These are phyloP conservation scores for Perdix hodgsoniae DNA, from an alignment of 2,797 vertebrate species.

Conservation along the genomic window DNA sequence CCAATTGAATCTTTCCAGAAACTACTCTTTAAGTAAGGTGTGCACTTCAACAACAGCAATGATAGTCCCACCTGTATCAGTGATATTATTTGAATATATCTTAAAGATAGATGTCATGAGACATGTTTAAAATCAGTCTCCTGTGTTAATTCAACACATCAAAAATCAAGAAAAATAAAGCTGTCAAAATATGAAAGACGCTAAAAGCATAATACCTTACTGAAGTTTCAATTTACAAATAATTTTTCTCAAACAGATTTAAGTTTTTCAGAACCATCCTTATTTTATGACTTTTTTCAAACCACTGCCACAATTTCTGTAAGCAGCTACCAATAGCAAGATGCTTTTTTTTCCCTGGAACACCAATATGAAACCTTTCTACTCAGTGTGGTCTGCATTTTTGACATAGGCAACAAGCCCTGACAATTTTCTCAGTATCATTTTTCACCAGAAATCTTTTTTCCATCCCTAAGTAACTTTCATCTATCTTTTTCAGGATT, in stretches of 20 bases:
- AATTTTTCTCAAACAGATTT: neutral
- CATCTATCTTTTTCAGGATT: constrained; percentile 43
- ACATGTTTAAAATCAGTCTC: neutral
- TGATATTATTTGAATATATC: neutral
- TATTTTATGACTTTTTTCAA: neutral
- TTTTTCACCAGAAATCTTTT: constrained; percentile 36
- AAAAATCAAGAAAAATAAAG: neutral
- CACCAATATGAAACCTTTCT: neutral
- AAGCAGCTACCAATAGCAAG: neutral
- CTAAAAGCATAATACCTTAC: neutral
- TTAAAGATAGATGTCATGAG: neutral
- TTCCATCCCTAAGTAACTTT: constrained; percentile 27
- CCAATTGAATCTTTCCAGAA: neutral
- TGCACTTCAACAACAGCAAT: neutral
- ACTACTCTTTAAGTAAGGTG: neutral
- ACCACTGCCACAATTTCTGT: neutral
- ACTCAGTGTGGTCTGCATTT: constrained; percentile 1
- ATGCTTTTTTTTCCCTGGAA: neutral
- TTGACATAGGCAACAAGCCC: neutral
- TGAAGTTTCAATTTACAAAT: neutral
- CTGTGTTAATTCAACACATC: neutral
- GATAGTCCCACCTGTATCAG: neutral
- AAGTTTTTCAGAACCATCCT: neutral
- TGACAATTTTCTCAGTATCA: constrained; percentile 17
- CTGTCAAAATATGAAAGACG: neutral